phyloP scores from a whole-genome alignment of 2,888 invertebrate genomes.

The Zele albiditarsus region DNA sequence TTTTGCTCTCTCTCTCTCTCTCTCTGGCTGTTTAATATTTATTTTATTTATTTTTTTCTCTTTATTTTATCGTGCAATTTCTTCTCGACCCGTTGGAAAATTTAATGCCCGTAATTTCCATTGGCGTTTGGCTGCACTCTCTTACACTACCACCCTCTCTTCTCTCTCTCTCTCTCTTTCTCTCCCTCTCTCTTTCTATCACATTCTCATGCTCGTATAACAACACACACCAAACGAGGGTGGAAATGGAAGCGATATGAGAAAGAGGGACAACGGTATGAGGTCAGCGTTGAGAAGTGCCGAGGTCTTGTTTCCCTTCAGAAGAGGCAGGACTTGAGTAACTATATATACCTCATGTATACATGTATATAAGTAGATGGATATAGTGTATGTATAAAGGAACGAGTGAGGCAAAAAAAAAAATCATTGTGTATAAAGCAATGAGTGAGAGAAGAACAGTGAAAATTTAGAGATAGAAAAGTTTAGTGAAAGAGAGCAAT shows the following conservation, averaged over 20 bases:
- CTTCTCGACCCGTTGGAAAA: not conserved
- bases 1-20: not conserved
- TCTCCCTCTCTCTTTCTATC: not conserved
- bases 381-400: conserved; percentile 1
- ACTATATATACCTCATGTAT: not conserved
- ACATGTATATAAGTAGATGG: conserved; percentile 7
- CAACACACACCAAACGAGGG: not conserved
- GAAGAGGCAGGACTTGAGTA: conserved; percentile 2
- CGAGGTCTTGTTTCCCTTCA: conserved; percentile 23
- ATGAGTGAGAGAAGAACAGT: conserved; percentile 30
- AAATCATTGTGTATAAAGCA: conserved; percentile 23
- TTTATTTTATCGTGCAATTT: conserved; percentile 7
- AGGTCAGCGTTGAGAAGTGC: conserved; percentile 26
- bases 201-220: not conserved
- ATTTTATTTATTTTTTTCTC: not conserved
- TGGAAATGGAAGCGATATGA: not conserved
- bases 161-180: not conserved
- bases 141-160: too few species aligned
- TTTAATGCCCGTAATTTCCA: conserved; percentile 30
- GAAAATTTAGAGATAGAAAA: conserved; percentile 27
- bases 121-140: conserved; percentile 14
- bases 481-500: conserved; percentile 49
- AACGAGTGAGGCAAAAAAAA: conserved; percentile 17
- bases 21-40: conserved; percentile 5
- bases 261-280: conserved; percentile 28